phyloP scores from a whole-genome alignment of 2,797 vertebrate species.

The Myioborus melanocephalus region DNA sequence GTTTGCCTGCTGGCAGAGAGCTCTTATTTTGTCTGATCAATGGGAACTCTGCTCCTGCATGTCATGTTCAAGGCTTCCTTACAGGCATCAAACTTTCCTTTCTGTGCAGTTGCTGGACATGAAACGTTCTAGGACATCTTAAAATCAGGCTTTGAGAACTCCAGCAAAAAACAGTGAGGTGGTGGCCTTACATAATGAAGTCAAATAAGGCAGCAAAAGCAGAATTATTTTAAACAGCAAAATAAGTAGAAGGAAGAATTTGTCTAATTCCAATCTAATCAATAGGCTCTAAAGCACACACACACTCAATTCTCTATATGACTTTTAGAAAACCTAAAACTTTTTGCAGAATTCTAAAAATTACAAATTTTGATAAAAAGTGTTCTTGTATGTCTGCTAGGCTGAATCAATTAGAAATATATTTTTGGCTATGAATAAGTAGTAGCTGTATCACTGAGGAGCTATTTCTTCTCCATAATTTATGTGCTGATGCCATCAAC shows the following conservation, averaged over 20 bases:
- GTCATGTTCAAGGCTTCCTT: neutral
- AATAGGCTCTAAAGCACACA: neutral
- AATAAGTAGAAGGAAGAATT: neutral
- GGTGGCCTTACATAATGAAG: neutral
- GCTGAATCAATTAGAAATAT: neutral
- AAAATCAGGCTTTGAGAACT: neutral
- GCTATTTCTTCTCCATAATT: neutral
- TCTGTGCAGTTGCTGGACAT: neutral
- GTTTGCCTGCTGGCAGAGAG: accelerated
- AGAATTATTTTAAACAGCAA: neutral
- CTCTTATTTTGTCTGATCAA: neutral
- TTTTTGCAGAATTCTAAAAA: neutral
- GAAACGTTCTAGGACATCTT: neutral
- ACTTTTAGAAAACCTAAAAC: neutral
- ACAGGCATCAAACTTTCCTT: neutral
- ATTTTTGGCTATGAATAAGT: neutral
- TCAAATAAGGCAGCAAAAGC: neutral
- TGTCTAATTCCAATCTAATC: neutral
- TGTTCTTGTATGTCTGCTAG: neutral
- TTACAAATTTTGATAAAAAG: neutral
- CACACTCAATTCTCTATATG: neutral
- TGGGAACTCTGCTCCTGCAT: neutral
- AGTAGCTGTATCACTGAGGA: neutral
- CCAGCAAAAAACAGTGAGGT: neutral
- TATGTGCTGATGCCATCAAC: conserved; percentile 22